Percentiles rank a stretch among this genome's conserved stretches.
phyloP scores from a whole-genome alignment of 2,113 vertebrate species.

The Ceratotherium simum region DNA sequence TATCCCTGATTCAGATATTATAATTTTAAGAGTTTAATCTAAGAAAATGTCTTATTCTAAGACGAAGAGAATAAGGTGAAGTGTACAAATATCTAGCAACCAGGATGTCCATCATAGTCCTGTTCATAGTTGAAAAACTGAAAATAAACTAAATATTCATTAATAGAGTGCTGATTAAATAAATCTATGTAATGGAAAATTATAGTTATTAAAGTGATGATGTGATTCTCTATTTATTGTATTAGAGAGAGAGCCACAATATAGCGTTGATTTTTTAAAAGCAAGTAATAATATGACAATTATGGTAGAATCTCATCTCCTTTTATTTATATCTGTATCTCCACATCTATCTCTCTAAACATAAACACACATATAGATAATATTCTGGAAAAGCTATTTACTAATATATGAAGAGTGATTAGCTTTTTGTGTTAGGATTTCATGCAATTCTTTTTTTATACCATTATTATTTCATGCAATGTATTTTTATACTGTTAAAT shows the following conservation, averaged over 20 bases:
- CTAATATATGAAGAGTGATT: not conserved
- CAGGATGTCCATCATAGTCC: not conserved
- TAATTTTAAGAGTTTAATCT: slow-evolving; percentile 34
- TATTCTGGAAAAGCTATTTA: slow-evolving; percentile 34
- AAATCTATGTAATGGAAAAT: slow-evolving; percentile 18
- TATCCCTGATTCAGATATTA: not conserved
- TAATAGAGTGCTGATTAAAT: slow-evolving; percentile 27
- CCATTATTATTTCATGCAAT: not conserved
- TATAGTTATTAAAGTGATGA: slow-evolving; percentile 40
- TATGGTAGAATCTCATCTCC: not conserved
- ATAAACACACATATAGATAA: not conserved
- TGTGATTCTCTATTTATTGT: not conserved
- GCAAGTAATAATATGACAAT: not conserved
- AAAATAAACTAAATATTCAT: slow-evolving; percentile 19
- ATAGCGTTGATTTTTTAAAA: slow-evolving; percentile 37
- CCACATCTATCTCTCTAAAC: not conserved
- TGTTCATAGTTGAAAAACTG: slow-evolving; percentile 25
- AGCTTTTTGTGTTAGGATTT: slow-evolving; percentile 23
- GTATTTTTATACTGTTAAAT: slow-evolving; percentile 17
- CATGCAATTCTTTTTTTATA: not conserved
- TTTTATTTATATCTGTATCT: not conserved
- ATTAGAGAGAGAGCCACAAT: not conserved
- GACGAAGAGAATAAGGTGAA: not conserved
- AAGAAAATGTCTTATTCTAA: slow-evolving; percentile 46
- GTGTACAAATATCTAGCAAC: not conserved